Evolutionary conservation across 2,888 invertebrate genomes (phyloP).

Genomic region (Meiosimyza platycephala): DNA sequence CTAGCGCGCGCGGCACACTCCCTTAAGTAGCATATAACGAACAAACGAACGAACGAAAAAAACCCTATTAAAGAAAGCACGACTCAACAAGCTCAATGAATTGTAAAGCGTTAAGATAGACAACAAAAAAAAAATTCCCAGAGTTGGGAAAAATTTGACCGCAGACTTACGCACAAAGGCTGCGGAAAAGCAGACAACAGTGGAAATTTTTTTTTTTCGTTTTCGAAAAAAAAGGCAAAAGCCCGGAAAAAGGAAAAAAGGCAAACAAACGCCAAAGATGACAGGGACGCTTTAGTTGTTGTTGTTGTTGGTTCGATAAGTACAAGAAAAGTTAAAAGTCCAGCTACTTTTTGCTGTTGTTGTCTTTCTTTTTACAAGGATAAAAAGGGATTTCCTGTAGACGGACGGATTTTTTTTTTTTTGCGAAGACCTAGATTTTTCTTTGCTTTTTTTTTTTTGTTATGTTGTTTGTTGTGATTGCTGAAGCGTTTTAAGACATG

Average conservation of each 20-base stretch:
- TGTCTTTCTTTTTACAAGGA: background rate
- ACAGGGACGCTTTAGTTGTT: constrained; percentile 20
- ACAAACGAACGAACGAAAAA: background rate
- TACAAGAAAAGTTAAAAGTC: constrained; percentile 30
- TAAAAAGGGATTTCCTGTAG: constrained; percentile 55
- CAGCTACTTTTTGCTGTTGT: constrained; percentile 24
- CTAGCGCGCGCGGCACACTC: constrained; percentile 3
- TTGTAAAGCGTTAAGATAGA: constrained; percentile 63
- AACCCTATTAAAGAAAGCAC: constrained; percentile 1
- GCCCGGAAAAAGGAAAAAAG: constrained; percentile 47
- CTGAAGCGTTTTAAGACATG: constrained; percentile 12
- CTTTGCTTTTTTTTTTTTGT: background rate
- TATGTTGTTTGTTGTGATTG: constrained; percentile 29
- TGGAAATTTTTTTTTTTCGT: constrained; percentile 14
- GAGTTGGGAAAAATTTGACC: constrained; percentile 30
- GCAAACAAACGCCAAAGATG: constrained; percentile 49
- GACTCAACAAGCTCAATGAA: constrained; percentile 56
- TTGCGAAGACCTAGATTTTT: background rate
- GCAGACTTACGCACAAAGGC: constrained; percentile 53
- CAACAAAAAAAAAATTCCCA: constrained; percentile 38
- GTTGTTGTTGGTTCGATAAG: constrained; percentile 1
- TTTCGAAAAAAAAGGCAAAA: constrained; percentile 27
- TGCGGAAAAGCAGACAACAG: constrained; percentile 51
- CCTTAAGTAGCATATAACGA: constrained; percentile 4
- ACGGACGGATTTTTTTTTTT: constrained; percentile 3